Base-by-base conservation (phyloP, 2,113 vertebrate species). In the Petroica traversi region DNA sequence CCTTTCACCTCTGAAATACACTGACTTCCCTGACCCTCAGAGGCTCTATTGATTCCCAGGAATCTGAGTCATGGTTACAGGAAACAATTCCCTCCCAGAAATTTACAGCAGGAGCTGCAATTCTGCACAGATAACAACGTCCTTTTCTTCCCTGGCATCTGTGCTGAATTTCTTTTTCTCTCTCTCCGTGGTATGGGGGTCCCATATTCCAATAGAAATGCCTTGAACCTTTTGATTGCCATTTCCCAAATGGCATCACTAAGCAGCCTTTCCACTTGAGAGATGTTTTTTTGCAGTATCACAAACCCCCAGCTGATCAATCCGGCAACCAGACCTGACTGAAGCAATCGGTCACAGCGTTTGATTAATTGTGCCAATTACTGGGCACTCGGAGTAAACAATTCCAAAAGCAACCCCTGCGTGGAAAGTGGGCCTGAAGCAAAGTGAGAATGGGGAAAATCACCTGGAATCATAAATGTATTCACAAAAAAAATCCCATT, bases 291-390 rank as follows among this genome's bases (percentile, higher is more conserved):
- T 96, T 63, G 3, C 6, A 5, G 29, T 2, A 4, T 24, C 43
- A 61, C 48, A 38, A 68, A 88, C 41, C 4, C 23, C 16, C 64
- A 68, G 48, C 22, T 51, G 45, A 84, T 84, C 63, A 34, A 89
- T 54, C 76, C 74, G 48, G 45, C 86, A 55, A 28, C 45, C 78
- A 5, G 23, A 72, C 0, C 10, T 6, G 2, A 55, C 54, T 40
- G 18, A 73, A 90, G 71, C 67, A 23, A 59, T 83, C 0, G 2
- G 85, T 54, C 72, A 88, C 62, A 73, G 26, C 0, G 0, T 88
- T 83, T 95, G 92, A 95, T 93, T 95, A 96, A 95, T 93, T 67
- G 59, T 18, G 22, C 28, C 75, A 81, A 84, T 95, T 94, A 95
- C 63, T 0, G 0, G 36, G 43, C 75, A 59, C 88, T 90, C 63